phyloP scores from a whole-genome alignment of 2,113 vertebrate species.

The Marmota flaviventris region DNA sequence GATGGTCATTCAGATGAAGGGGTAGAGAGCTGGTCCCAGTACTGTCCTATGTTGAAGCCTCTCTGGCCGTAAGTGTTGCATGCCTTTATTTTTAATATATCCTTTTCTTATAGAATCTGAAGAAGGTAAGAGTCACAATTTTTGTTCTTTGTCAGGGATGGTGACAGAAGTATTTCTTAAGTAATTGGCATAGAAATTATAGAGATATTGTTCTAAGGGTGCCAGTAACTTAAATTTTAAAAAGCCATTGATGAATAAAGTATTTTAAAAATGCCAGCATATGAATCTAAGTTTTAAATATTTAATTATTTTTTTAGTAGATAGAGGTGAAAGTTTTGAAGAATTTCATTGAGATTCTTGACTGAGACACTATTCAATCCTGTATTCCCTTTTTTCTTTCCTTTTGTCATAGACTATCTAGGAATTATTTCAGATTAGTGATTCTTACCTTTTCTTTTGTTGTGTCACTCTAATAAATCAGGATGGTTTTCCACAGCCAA shows the following conservation, averaged over 20 bases:
- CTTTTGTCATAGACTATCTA: not conserved
- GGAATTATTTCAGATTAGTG: slow-evolving; percentile 48
- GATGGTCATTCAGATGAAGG: not conserved
- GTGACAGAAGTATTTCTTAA: not conserved
- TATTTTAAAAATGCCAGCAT: slow-evolving; percentile 54
- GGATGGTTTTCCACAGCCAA: not conserved
- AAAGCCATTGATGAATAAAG: slow-evolving; percentile 42
- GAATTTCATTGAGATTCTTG: slow-evolving; percentile 14
- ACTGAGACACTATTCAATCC: not conserved
- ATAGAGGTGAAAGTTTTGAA: slow-evolving; percentile 1
- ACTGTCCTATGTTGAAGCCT: not conserved
- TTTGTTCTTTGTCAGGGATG: not conserved
- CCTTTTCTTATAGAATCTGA: not conserved
- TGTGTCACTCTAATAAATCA: not conserved
- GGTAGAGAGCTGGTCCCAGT: not conserved
- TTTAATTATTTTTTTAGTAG: not conserved
- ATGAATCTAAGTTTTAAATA: slow-evolving; percentile 40
- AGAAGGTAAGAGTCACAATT: not conserved
- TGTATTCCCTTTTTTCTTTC: not conserved
- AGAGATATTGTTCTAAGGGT: not conserved
- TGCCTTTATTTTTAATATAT: not conserved
- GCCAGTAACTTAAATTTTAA: not conserved
- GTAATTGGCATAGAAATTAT: not conserved
- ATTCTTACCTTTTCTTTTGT: not conserved
- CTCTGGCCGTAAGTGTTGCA: not conserved